Percentiles rank a stretch among this genome's conserved stretches.
Evolutionary conservation across 2,797 vertebrate species (phyloP).

Genomic region (Coregonus sp.): DNA sequence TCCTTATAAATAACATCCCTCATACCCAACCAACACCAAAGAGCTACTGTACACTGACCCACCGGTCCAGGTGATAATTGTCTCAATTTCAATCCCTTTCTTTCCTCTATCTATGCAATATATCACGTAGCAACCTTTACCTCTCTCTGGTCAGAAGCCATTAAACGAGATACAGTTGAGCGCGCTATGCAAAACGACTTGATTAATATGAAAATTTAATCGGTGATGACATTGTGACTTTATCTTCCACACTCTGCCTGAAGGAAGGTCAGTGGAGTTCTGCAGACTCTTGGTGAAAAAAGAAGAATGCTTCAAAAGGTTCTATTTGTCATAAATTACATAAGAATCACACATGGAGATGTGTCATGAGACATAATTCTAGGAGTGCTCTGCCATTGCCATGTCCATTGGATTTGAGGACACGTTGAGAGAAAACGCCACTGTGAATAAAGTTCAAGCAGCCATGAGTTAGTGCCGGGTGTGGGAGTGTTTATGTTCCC

Average conservation of each 20-base stretch:
- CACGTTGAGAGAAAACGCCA: constrained; percentile 29
- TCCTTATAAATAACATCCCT: constrained; percentile 51
- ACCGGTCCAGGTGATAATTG: constrained; percentile 35
- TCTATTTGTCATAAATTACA: constrained; percentile 7
- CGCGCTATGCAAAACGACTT: constrained; percentile 32
- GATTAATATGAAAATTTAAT: constrained; percentile 64
- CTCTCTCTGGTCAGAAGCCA: constrained; percentile 7
- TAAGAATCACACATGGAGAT: constrained; percentile 20
- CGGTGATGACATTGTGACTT: constrained; percentile 67
- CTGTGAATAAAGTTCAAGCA: constrained; percentile 25
- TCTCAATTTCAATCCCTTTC: constrained; percentile 15
- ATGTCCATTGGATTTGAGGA: constrained; percentile 30
- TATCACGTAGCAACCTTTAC: too few relatives aligned
- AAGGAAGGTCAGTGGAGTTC: constrained; percentile 54
- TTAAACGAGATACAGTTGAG: constrained; percentile 32
- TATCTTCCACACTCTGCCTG: constrained; percentile 37
- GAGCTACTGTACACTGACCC: constrained; percentile 27
- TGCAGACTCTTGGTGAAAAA: constrained; percentile 48
- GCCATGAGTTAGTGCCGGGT: constrained; percentile 44
- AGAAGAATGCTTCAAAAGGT: constrained; percentile 25
- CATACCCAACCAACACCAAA: constrained; percentile 18
- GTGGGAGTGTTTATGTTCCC: constrained; percentile 57
- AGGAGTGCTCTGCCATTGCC: background rate
- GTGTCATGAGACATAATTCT: constrained; percentile 36
- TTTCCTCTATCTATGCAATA: too few relatives aligned